These are phyloP conservation scores for Rhorus exstirpatorius DNA, from an alignment of 2,888 invertebrate genomes.

Conservation along the genomic window DNA sequence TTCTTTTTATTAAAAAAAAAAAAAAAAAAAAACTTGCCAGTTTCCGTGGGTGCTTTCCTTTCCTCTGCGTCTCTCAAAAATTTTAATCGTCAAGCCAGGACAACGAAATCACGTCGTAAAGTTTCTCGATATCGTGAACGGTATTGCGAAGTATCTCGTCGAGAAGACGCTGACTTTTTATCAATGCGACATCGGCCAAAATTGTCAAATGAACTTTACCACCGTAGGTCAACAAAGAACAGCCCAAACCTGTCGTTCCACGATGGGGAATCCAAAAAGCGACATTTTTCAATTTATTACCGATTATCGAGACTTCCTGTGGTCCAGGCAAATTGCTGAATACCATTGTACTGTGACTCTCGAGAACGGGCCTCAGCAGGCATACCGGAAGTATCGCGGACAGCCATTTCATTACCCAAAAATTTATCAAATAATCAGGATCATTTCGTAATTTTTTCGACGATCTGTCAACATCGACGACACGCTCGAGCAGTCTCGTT, in stretches of 20 bases:
- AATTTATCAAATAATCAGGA: slow-evolving; percentile 86
- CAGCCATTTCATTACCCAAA: slow-evolving; percentile 86
- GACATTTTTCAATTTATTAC: slow-evolving; percentile 85
- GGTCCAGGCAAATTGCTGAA: slow-evolving; percentile 88
- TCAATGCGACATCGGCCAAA: slow-evolving; percentile 86
- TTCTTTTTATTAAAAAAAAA: neutral
- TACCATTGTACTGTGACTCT: slow-evolving; percentile 87
- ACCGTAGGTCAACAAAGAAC: slow-evolving; percentile 87
- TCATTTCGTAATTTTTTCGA: slow-evolving; percentile 84
- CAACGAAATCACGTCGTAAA: slow-evolving; percentile 77
- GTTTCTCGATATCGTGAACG: slow-evolving; percentile 83
- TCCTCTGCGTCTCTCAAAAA: slow-evolving; percentile 51
- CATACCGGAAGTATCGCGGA: slow-evolving; percentile 86
- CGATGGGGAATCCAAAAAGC: slow-evolving; percentile 88
- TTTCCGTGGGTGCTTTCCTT: slow-evolving; percentile 76
- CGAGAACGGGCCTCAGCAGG: slow-evolving; percentile 84
- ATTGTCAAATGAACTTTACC: slow-evolving; percentile 86
- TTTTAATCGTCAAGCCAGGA: too few relatives aligned
- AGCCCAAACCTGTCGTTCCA: slow-evolving; percentile 85
- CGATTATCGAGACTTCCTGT: slow-evolving; percentile 83
- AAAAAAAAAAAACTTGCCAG: slow-evolving; percentile 71
- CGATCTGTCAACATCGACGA: slow-evolving; percentile 82
- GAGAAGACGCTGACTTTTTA: slow-evolving; percentile 84
- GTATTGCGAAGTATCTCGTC: slow-evolving; percentile 85
- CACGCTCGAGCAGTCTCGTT: slow-evolving; percentile 73